These are phyloP conservation scores for Branchinecta lindahli DNA, from an alignment of 1,140 invertebrate species.

Conservation along the genomic window DNA sequence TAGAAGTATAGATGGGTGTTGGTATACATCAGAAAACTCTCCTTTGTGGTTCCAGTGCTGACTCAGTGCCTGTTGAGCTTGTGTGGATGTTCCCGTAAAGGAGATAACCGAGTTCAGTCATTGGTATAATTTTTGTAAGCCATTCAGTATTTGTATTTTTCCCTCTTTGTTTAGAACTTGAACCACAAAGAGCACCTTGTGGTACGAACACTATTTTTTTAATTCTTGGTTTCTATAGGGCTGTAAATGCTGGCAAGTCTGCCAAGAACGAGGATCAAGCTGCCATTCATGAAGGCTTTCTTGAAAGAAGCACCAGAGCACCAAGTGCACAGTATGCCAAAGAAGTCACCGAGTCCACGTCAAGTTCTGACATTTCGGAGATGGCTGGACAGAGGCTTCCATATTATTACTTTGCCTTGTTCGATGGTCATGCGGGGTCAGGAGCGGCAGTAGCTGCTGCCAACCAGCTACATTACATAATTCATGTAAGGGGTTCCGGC, in stretches of 20 bases:
- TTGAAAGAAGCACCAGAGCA: conserved; percentile 19
- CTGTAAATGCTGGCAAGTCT: conserved; percentile 62
- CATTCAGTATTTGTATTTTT: no score
- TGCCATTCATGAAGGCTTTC: conserved; percentile 33
- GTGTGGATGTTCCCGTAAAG: no score
- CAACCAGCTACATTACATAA: conserved; percentile 57
- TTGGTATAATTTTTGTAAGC: no score
- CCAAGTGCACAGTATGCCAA: conserved; percentile 13
- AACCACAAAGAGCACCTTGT: no score
- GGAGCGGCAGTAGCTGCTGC: conserved; percentile 63
- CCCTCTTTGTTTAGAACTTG: no score
- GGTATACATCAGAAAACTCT: no score
- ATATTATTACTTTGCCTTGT: conserved; percentile 64
- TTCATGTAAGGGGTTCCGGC: conserved; percentile 48
- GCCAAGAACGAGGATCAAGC: conserved; percentile 66
- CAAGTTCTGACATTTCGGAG: conserved; percentile 28
- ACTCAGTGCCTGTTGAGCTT: no score
- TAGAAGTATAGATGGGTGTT: no score
- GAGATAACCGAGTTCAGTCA: no score
- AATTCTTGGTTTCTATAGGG: conserved; percentile 27
- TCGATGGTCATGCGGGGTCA: conserved; percentile 72
- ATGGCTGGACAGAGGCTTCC: conserved; percentile 34
- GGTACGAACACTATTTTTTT: neutral
- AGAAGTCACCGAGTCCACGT: conserved; percentile 16
- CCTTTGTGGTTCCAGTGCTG: no score